These are phyloP conservation scores for Aselliscus stoliczkanus DNA, from an alignment of 2,797 vertebrate genomes.

Conservation along the genomic window DNA sequence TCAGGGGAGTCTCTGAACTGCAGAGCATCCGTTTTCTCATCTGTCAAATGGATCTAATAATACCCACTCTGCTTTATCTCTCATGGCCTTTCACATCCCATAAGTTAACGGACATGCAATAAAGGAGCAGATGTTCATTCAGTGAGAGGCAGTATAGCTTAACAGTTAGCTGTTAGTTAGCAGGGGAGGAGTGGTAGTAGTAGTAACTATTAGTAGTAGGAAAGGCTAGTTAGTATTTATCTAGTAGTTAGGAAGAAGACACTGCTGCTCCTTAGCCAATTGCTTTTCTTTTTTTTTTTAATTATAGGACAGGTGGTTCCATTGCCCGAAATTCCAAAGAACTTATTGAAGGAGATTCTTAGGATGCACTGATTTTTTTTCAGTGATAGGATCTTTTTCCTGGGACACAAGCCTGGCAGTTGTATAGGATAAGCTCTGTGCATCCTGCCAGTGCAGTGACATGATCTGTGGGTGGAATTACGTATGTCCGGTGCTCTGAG, in stretches of 20 bases:
- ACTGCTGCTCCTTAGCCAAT: neutral
- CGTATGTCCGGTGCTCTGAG: neutral
- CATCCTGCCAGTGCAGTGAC: accelerated
- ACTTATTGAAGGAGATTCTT: neutral
- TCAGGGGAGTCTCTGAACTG: neutral
- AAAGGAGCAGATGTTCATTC: neutral
- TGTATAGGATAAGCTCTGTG: neutral
- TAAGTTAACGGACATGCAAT: neutral
- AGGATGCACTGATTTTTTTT: neutral
- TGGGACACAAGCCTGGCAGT: neutral
- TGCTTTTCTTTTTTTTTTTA: neutral
- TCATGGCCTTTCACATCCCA: neutral
- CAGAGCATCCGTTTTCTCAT: neutral
- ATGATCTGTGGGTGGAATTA: neutral
- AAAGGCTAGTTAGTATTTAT: neutral
- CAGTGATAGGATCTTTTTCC: neutral
- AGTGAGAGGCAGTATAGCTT: neutral
- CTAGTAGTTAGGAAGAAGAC: too few species aligned
- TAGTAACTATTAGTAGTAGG: neutral
- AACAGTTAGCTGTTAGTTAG: neutral
- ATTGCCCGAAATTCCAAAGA: neutral
- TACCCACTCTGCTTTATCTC: neutral
- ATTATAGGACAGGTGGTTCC: neutral
- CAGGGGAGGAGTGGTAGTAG: too few species aligned
- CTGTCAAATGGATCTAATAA: neutral